Base-by-base conservation (phyloP, 2,113 vertebrate species). In the Amia ocellicauda region DNA sequence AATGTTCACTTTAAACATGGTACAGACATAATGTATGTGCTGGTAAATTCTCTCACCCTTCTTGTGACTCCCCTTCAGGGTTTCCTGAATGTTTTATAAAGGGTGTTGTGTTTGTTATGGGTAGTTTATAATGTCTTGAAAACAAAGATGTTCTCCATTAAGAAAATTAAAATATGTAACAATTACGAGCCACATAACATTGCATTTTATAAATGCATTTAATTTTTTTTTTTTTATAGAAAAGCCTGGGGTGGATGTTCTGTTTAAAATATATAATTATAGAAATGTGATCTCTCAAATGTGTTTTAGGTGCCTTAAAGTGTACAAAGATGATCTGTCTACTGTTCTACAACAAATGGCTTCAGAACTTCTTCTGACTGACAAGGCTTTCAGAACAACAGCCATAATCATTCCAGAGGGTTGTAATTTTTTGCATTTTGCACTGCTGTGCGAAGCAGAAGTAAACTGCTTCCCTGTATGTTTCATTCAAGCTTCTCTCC, bases 371-470 rank as follows among this genome's bases (percentile, higher is more conserved):
- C 47, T 24, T 22, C 50, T 17, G 61, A 71, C 53, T 63, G 69
- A 60, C 64, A 63, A 53, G 56, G 40, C 23, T n/a, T 19, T 42
- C 40, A 68, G 62, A 69, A n/a, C 28, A 60, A 61, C 69, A 66
- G 45, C 61, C 61, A 63, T 62, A 57, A 66, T 66, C 69, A 54
- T 59, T 57, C 42, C 41, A 17, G 52, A 65, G n/a, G 43, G 70
- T 70, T 75, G 67, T 78, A 56, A 69, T 72, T 43, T 22, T 42
- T 55, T 19, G 51, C 40, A 63, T 63, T 75, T 62, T 53, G 53
- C 22, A 17, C n/a, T 55, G n/a, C 53, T 58, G 14, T 60, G 26
- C 36, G 36, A 49, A 60, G 57, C 69, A 19, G 40, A 47, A 68
- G 56, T 27, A 52, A 69, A 58, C 56, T 27, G 9, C 52, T 62